Conservation (phyloP, 2,797 vertebrate genomes). For the Sphenopsis melanotis region DNA sequence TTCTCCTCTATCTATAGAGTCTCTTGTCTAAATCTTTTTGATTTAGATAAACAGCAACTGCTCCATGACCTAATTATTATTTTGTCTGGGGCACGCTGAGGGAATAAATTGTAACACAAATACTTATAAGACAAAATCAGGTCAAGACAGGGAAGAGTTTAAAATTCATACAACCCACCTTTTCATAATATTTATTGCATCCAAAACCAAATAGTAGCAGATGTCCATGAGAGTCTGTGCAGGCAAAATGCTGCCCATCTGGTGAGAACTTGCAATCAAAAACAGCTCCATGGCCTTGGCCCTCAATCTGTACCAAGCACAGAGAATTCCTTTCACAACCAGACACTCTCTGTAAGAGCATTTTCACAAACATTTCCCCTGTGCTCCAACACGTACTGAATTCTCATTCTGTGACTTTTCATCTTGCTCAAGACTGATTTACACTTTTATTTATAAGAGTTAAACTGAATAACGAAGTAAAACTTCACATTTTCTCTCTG, state of each 20-base stretch:
- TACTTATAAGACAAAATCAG: background rate
- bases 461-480: background rate
- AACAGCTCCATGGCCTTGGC: constrained; percentile 96
- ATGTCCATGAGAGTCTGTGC: constrained; percentile 97
- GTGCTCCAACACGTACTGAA: background rate
- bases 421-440: background rate
- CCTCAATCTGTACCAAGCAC: constrained; percentile 86
- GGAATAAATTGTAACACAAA: background rate
- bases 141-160: background rate
- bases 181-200: constrained; percentile 93
- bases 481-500: background rate
- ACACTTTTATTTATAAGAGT: background rate
- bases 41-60: background rate
- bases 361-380: background rate
- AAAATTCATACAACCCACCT: constrained; percentile 75
- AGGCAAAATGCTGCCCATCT: constrained; percentile 96
- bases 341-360: background rate
- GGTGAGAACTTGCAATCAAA: constrained; percentile 98
- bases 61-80: background rate
- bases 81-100: background rate
- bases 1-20: background rate
- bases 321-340: background rate
- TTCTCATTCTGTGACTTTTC: background rate
- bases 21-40: background rate
- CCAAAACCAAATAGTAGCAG: constrained; percentile 96